Evolutionary conservation across 1,140 invertebrate genomes (phyloP), one percentile per base, ranked within the genome.

Genomic region (Drosophila mojavensis): DNA sequence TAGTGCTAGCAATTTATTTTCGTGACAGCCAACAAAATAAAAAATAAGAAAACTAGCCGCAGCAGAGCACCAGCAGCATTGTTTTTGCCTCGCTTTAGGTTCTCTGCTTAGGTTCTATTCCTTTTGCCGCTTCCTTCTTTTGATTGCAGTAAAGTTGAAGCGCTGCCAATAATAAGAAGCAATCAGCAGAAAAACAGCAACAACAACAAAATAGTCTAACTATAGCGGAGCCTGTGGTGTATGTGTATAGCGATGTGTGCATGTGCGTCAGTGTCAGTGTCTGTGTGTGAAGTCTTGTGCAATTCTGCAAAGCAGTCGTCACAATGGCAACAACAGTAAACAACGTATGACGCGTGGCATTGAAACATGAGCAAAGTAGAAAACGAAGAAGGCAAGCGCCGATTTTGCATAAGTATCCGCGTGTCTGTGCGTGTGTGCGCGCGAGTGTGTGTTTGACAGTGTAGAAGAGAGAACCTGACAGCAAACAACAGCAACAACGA

Each of bases 1-100:
- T 53, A 71, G 65, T 64, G 54, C 26, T 10, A 36, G 36, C 68
- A 59, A 72, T 72, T 72, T 66, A 72, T 72, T 72, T 66, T 41
- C 56, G 68, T 65, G 68, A 65, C 54, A 58, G 36, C 60, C 64
- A 67, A 43, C 47, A 33, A 33, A 7, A 33, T 9, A 33, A 9
- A 59, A 30, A 59, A 7, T 24, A 51, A 45, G 36, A 39, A 39
- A 3, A 39, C 2, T 11, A 39, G 10, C 6, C 11, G 36, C 4
- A 39, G 36, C 4, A 13, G 10, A 33, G 5, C 47, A 58, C 48
- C 9, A 59, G 11, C 45, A 51, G 11, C 45, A 51, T 56, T 26
- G 30, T 59, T 6, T 39, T 30, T n/a, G 33, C 50, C 50, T 51
- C 26, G 48, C 30, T 28, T 58, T 28, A 48, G 17, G 41, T 48